Percentiles rank a stretch among this genome's conserved stretches.
phyloP scores from a whole-genome alignment of 2,888 invertebrate species.

The Protodeltote pygarga region DNA sequence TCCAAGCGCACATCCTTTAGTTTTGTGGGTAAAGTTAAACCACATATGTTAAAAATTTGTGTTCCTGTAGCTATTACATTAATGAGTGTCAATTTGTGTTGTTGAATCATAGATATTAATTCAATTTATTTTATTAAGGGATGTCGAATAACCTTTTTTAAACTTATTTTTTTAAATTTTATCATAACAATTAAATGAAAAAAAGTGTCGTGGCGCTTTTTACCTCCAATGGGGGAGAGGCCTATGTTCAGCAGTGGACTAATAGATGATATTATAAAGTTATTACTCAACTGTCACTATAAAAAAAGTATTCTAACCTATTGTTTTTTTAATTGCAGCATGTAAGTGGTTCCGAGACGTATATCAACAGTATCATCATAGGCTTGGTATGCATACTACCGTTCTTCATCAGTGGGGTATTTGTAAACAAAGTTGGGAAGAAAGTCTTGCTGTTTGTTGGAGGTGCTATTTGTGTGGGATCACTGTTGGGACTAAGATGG shows the following conservation, averaged over 20 bases:
- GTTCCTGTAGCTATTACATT: slow-evolving; percentile 19
- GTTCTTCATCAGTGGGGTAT: slow-evolving; percentile 51
- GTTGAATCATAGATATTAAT: neutral
- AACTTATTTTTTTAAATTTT: no score
- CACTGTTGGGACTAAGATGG: slow-evolving; percentile 61
- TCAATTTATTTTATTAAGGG: no score
- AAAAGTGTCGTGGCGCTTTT: neutral
- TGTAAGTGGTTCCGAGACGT: slow-evolving; percentile 41
- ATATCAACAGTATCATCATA: slow-evolving; percentile 60
- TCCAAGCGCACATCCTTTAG: slow-evolving; percentile 25
- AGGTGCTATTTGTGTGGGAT: slow-evolving; percentile 46
- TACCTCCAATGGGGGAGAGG: no score
- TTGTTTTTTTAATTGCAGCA: slow-evolving; percentile 17
- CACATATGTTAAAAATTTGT: no score
- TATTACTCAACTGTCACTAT: no score
- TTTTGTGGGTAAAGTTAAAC: slow-evolving; percentile 24
- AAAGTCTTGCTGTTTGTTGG: slow-evolving; percentile 55
- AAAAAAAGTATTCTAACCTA: no score
- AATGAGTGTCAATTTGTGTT: slow-evolving; percentile 12
- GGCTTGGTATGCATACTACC: slow-evolving; percentile 54
- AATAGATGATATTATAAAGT: no score
- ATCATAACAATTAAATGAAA: no score
- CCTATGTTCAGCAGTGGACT: no score
- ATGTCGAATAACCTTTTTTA: no score
- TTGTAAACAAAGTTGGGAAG: slow-evolving; percentile 58